phyloP scores from a whole-genome alignment of 1,140 invertebrate genomes.

The Aphaenogaster floridana region DNA sequence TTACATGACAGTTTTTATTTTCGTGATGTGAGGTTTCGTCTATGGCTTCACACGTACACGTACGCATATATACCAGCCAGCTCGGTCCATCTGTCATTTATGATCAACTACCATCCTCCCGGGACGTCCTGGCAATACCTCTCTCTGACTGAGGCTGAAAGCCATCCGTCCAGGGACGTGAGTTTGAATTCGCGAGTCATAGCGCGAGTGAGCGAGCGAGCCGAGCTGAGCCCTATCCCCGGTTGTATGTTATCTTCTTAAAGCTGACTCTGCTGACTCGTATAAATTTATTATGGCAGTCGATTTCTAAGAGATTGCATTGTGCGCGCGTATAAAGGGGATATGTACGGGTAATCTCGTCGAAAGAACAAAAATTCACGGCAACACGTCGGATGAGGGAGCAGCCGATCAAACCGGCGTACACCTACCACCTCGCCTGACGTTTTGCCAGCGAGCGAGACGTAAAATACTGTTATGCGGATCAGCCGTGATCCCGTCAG shows the following conservation, averaged over 20 bases:
- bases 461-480: conserved; percentile 56
- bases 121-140: conserved; percentile 69
- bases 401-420: background rate
- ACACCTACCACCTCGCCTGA: background rate
- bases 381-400: background rate
- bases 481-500: conserved; percentile 58
- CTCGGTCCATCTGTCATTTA: conserved; percentile 78
- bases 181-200: conserved; percentile 65
- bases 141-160: conserved; percentile 62
- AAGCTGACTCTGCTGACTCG: conserved; percentile 63
- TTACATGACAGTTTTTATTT: conserved; percentile 65
- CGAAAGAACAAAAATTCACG: conserved; percentile 56
- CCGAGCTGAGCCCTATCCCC: conserved; percentile 27
- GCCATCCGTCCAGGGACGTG: conserved; percentile 60
- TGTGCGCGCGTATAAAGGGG: conserved; percentile 35
- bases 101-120: conserved; percentile 76
- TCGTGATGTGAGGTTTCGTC: conserved; percentile 49
- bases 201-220: conserved; percentile 35
- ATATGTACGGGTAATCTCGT: conserved; percentile 47
- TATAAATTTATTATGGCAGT: conserved; percentile 65
- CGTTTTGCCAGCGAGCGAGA: conserved; percentile 22
- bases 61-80: conserved; percentile 39
- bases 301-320: conserved; percentile 57
- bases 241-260: conserved; percentile 62
- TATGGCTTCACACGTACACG: conserved; percentile 52